Evolutionary conservation across 2,888 invertebrate genomes (phyloP), one percentile per base, ranked within the genome.

Genomic region (Aspidapion aeneum): DNA sequence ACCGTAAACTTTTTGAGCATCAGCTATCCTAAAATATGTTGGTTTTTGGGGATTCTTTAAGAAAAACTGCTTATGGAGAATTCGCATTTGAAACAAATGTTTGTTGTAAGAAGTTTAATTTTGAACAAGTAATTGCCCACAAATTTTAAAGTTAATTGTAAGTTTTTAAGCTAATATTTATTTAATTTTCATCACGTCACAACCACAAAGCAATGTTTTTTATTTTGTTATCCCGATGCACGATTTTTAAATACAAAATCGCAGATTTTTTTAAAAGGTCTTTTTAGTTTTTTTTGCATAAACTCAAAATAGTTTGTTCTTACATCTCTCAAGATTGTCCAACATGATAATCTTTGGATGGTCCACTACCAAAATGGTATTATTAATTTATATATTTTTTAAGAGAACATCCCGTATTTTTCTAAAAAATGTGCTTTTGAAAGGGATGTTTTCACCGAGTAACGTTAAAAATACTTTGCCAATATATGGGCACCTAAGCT

Each of bases 91-190:
- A 35, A 35, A 3, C 35, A 35, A 35, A 7, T 35, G 12, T 7
- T 7, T 35, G 12, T 35, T 35, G 12, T 35, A 12, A 35, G 5
- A 35, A 35, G 3, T 3, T 35, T 12, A 35, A 35, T 35, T 35
- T 35, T 35, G 35, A 35, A 35, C 12, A n/a, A n/a, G n/a, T n/a
- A n/a, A 84, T 78, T 0, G 85, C 82, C 86, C 86, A 86, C 12
- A 85, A 80, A 71, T 86, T 85, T 74, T 85, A 86, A 68, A 83
- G 82, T 69, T 85, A 83, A 70, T 84, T 85, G 74, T 86, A 86
- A 0, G 82, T 79, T 68, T 81, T 81, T 58, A 74, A 70, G 80
- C 82, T 63, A 84, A 84, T 66, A 80, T 81, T 84, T 83, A 2
- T 71, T 66, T 1, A 74, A 72, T 71, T 84, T 80, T 17, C 76